Evolutionary conservation across 2,113 vertebrate species (phyloP), one percentile per base, ranked within the genome.

Genomic region (Natator depressus): DNA sequence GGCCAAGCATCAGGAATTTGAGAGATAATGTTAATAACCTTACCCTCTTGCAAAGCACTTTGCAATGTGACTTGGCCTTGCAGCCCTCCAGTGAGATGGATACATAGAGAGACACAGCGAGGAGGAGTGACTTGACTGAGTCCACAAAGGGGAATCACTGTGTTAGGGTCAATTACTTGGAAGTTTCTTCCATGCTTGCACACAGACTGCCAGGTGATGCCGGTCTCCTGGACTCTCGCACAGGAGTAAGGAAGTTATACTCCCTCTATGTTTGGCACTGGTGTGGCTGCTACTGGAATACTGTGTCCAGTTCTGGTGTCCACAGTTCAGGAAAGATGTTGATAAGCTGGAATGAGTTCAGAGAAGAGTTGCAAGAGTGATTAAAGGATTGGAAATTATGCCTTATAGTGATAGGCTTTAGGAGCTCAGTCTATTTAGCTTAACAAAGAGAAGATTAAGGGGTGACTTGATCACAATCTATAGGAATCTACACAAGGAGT

Each of bases 1-100:
- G 78, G 50, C 89, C 93, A 80, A 91, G 69, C 81, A 92, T 54
- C 42, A 91, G 80, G 88, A 91, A 79, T 89, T 76, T 27, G 42
- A 94, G 93, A 80, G 31, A 38, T 14, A 84, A 78, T 47, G 24
- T 89, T 85, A 82, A 76, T 91, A 89, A 42, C 72, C 4, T 54
- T 88, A 84, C 85, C 27, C 90, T 57, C 50, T 93, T 93, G 50
- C 76, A 95, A 93, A 96, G 46, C 29, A 57, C 84, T 59, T 65
- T 86, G 72, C 81, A 49, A 49, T 49, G 0, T 38, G 86, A 80
- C 20, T 22, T 94, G 92, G 54, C 92, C 96, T 91, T 84, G 46
- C 42, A 22, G 20, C 54, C 27, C 82, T 80, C 47, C 80, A 59
- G 53, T 42, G 85, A 92, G 72, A 5, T 19, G 22, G 50, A 76